Base-by-base conservation (phyloP, 1,140 invertebrate genomes). In the Drosophila pruinosa region DNA sequence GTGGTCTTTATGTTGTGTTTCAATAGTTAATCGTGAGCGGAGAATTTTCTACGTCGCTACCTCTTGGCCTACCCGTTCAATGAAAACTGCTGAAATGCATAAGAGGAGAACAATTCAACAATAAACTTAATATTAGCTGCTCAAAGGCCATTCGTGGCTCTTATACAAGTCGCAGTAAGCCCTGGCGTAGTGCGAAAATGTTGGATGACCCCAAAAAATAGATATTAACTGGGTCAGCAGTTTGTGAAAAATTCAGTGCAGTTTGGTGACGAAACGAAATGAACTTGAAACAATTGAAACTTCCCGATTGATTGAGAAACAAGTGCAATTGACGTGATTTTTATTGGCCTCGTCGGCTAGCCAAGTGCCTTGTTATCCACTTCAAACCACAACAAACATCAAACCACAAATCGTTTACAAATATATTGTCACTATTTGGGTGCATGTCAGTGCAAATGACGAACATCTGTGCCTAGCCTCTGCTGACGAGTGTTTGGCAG, bases 211-310 rank as follows among this genome's bases (percentile, higher is more conserved):
- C 80, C 63, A 85, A 80, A 47, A 47, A 47, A 17, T 19, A 71
- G 69, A 52, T 17, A 4, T 43, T 47, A 80, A 86, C 81, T 86
- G 61, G 80, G 80, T 83, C 81, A 86, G 14, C 39, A 48, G 14
- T 19, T 57, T 43, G 53, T 65, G 68, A 45, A 79, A 68, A 53
- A 31, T 47, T 53, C n/a, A 28, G 24, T 67, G 45, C 26, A 50
- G n/a, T 47, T 31, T 45, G 24, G 28, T 70, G 48, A 21, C 48
- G 38, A 69, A 62, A 62, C 65, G 61, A 61, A 77, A 72, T 75
- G 72, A 76, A 86, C 81, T 79, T 80, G 52, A 72, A 75, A 57
- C 52, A 43, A 26, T 56, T 12, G 10, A 12, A 45, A 38, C 12
- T 59, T 48, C 19, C 31, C 28, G 26, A 31, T 39, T 31, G 28